phyloP scores from a whole-genome alignment of 1,140 invertebrate genomes.

The Camponotus pennsylvanicus region DNA sequence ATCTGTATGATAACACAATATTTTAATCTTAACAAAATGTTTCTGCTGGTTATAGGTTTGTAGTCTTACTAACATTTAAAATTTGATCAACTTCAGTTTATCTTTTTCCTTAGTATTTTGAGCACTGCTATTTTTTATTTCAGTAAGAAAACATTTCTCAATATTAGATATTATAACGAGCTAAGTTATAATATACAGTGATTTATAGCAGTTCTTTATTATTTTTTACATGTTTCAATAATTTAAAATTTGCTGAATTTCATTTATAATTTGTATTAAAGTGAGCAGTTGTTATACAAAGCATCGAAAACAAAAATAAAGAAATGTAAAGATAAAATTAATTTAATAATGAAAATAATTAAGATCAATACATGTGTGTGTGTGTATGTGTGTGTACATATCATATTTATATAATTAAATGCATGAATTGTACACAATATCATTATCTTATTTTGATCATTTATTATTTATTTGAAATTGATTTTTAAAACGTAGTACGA shows the following conservation, averaged over 20 bases:
- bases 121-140: background rate
- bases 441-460: background rate
- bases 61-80: background rate
- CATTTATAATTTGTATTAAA: too few relatives aligned
- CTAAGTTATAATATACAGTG: background rate
- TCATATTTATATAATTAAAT: background rate
- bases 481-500: too few relatives aligned
- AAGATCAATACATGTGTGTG: too few relatives aligned
- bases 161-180: background rate
- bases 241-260: background rate
- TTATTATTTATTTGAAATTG: background rate
- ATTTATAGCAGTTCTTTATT: background rate
- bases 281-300: too few relatives aligned
- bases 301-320: too few relatives aligned
- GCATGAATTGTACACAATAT: background rate
- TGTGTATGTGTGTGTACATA: too few relatives aligned
- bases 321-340: too few relatives aligned
- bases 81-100: background rate
- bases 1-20: background rate
- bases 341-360: too few relatives aligned
- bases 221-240: background rate
- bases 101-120: background rate
- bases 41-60: background rate
- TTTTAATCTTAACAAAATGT: background rate
- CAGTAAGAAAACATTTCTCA: background rate